These are phyloP conservation scores for Vimba vimba DNA, from an alignment of 2,113 vertebrate species.

Conservation along the genomic window DNA sequence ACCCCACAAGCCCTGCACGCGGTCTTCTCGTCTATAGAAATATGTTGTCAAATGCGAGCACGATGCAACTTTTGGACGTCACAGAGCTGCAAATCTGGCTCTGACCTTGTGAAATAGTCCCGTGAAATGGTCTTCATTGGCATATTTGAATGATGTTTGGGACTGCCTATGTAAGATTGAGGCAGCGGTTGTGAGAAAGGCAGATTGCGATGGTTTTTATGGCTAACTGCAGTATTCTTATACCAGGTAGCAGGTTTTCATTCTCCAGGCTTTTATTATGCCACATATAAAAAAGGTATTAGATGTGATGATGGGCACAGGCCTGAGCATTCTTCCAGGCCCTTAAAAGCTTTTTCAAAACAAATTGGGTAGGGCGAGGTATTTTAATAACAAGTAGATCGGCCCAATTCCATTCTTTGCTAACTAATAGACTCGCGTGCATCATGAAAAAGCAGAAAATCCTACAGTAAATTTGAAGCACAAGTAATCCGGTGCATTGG, in stretches of 20 bases:
- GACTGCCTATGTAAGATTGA: slow-evolving; percentile 31
- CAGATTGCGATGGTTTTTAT: slow-evolving; percentile 46
- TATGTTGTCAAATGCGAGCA: not conserved
- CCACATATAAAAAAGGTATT: slow-evolving; percentile 54
- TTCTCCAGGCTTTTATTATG: slow-evolving; percentile 53
- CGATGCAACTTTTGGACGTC: slow-evolving; percentile 3
- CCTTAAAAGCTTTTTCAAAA: slow-evolving; percentile 34
- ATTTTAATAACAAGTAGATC: slow-evolving; percentile 50
- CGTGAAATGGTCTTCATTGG: slow-evolving; percentile 27
- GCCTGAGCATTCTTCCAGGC: slow-evolving; percentile 36
- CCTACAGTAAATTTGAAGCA: slow-evolving; percentile 36
- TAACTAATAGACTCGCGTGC: slow-evolving; percentile 33
- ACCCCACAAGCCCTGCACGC: not conserved
- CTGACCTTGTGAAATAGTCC: slow-evolving; percentile 10
- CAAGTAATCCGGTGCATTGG: slow-evolving; percentile 20
- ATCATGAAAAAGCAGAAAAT: slow-evolving; percentile 38
- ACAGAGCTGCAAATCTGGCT: slow-evolving; percentile 20
- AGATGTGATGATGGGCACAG: slow-evolving; percentile 46
- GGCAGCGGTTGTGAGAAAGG: slow-evolving; percentile 22
- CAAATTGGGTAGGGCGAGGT: slow-evolving; percentile 38
- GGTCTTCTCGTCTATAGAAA: not conserved
- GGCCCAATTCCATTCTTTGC: slow-evolving; percentile 42
- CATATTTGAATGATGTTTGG: slow-evolving; percentile 13
- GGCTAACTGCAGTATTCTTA: slow-evolving; percentile 52
- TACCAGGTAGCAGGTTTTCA: slow-evolving; percentile 49